Percentiles rank a stretch among this genome's conserved stretches.
These are phyloP conservation scores for Stylophora pistillata DNA, from an alignment of 64 coral and sea anemone species.

Conservation along the genomic window DNA sequence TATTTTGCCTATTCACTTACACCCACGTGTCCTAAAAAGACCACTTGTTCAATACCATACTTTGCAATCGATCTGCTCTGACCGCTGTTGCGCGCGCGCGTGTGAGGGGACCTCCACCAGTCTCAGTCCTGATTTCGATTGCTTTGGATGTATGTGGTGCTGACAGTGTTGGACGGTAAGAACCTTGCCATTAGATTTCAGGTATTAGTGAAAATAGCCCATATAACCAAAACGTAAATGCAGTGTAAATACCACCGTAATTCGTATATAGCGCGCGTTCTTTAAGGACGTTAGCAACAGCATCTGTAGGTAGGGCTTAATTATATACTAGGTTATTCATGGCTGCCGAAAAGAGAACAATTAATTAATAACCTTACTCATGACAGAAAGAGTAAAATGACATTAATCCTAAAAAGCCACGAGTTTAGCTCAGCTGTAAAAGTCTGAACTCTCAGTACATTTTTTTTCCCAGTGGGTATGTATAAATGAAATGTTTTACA, in stretches of 20 bases:
- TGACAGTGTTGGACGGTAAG: not conserved
- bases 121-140: not conserved
- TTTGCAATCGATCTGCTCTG: not conserved
- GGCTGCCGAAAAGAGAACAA: not conserved
- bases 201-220: too few relatives aligned
- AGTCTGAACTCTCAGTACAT: not conserved
- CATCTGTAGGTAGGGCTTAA: conserved; percentile 18
- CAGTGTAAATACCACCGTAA: not conserved
- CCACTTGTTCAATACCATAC: not conserved
- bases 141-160: not conserved
- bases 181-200: not conserved
- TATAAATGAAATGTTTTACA: not conserved
- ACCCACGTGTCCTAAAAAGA: conserved; percentile 27
- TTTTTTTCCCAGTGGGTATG: not conserved
- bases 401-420: not conserved
- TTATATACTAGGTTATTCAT: conserved; percentile 24
- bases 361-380: conserved; percentile 36
- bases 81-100: not conserved
- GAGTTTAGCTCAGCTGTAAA: too few relatives aligned
- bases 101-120: not conserved
- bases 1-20: conserved; percentile 11
- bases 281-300: conserved; percentile 41
- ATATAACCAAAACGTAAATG: not conserved
- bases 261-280: conserved; percentile 21
- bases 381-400: not conserved